Base-by-base conservation (phyloP, 2,888 invertebrate species). In the Tryphoninae sp. region DNA sequence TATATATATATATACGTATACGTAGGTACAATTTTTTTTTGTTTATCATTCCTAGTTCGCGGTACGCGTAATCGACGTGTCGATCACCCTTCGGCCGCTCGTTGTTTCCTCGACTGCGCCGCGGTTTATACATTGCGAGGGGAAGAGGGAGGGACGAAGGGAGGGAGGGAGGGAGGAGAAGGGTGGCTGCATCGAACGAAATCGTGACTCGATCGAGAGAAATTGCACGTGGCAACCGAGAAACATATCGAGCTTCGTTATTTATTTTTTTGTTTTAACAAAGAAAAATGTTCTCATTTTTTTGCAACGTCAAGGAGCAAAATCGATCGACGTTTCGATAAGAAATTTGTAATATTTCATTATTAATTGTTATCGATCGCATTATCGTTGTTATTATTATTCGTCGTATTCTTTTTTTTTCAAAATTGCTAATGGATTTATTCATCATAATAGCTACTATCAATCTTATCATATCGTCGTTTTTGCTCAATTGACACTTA, bases 51-150 rank as follows among this genome's bases (percentile, higher is more conserved):
- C 53, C 45, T 65, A 33, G 26, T 69, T 65, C 69, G 53, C 64
- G 78, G 69, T 81, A 79, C 72, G 75, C 81, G 80, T 81, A 82
- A 81, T 84, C 82, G 71, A 81, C 78, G 81, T 68, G 83, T 84
- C 83, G 83, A 84, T 84, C 83, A 83, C 78, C 72, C 73, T 69
- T 73, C 72, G 80, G 58, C 26, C 51, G 7, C 74, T 51, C 69
- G 68, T 64, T 78, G 55, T 65, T 62, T 16, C 19, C 59, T 42
- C 33, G 13, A 26, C 77, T 71, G 8, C 23, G n/a, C 22, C 19
- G 3, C 58, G 22, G 9, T 61, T 13, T 61, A 2, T 26, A 33
- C 64, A n/a, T 45, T 16, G 65, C 6, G 33, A 33, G 33, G 33
- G 33, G 33, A 33, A 6, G 33, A 33, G 6, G 33, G 6, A 33